Base-by-base conservation (phyloP, 2,888 invertebrate genomes). In the Sphaerophoria rueppellii region DNA sequence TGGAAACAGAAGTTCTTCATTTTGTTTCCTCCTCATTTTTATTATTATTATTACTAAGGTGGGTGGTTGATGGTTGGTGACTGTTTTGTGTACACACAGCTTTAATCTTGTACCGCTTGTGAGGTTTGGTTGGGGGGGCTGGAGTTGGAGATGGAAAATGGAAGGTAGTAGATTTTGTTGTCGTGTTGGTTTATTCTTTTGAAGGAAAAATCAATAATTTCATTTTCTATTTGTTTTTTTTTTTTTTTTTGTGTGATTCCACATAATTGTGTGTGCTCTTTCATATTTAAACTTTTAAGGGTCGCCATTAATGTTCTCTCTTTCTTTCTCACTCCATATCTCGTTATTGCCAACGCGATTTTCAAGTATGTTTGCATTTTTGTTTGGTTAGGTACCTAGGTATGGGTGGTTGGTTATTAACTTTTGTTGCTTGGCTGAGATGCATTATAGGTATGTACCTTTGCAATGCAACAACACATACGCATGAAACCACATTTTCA, bases 11-110 rank as follows among this genome's bases (percentile, higher is more conserved):
- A 79, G 72, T 79, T 83, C 78, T 58, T 46, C 76, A 67, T 82
- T 11, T 4, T 50, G 35, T 35, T 70, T 65, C n/a, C 6, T 70
- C 34, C 32, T 57, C 34, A 55, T 34, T 34, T 61, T 79, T 67
- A 52, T 76, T 85, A 76, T 65, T 50, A 50, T 80, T 85, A 85
- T 85, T 83, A 79, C 80, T 73, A 80, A 80, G 72, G 80, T 80
- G 76, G 80, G 83, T 72, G 85, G 85, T 46, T 83, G 74, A 58
- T 67, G 52, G 46, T 12, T 60, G 79, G 34, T 63, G 72, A 63
- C 57, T 72, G 52, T 72, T 79, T 79, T 60, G 55, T 78, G 69
- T 72, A 80, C 55, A 61, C 35, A 73, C 61, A 67, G 58, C 71
- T 60, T 75, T 60, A 24, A 74, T 71, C 57, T 71, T 70, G 48